Evolutionary conservation across 2,797 vertebrate species (phyloP).

Genomic region (Labroides dimidiatus): DNA sequence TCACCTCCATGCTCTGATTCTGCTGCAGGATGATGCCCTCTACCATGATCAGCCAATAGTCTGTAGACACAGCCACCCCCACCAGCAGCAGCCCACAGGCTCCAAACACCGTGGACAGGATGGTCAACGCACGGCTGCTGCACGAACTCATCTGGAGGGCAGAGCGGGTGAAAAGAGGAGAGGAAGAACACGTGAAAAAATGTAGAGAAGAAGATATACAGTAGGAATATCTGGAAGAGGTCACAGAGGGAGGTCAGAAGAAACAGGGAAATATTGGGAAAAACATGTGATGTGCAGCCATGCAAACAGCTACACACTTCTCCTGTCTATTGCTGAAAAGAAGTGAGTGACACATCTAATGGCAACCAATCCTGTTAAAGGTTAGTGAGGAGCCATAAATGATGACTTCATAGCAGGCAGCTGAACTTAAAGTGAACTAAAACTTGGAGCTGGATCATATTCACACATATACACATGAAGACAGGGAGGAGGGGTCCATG

Average conservation of each 20-base stretch:
- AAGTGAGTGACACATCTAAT: constrained; percentile 49
- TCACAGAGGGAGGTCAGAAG: constrained; percentile 28
- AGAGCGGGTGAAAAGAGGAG: constrained; percentile 23
- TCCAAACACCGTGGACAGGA: constrained; percentile 94
- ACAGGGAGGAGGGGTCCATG: constrained; percentile 20
- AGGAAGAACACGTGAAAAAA: constrained; percentile 18
- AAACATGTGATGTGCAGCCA: constrained; percentile 45
- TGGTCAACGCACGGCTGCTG: constrained; percentile 93
- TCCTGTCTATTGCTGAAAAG: constrained; percentile 56
- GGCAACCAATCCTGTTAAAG: constrained; percentile 65
- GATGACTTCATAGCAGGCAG: constrained; percentile 47
- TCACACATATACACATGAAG: constrained; percentile 1
- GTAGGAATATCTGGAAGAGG: constrained; percentile 18
- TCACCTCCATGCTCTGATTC: constrained; percentile 94
- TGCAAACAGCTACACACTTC: constrained; percentile 39
- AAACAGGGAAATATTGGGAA: constrained; percentile 14
- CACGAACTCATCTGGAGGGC: constrained; percentile 90
- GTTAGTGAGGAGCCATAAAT: constrained; percentile 63
- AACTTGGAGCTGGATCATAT: constrained; percentile 10
- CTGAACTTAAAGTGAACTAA: constrained; percentile 31
- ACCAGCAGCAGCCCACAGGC: constrained; percentile 92
- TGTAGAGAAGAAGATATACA: constrained; percentile 10
- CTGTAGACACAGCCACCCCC: constrained; percentile 94
- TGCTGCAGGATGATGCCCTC: constrained; percentile 93
- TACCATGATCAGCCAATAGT: constrained; percentile 96